Conservation (phyloP, 2,797 vertebrate species). For the Lutjanus campechanus region DNA sequence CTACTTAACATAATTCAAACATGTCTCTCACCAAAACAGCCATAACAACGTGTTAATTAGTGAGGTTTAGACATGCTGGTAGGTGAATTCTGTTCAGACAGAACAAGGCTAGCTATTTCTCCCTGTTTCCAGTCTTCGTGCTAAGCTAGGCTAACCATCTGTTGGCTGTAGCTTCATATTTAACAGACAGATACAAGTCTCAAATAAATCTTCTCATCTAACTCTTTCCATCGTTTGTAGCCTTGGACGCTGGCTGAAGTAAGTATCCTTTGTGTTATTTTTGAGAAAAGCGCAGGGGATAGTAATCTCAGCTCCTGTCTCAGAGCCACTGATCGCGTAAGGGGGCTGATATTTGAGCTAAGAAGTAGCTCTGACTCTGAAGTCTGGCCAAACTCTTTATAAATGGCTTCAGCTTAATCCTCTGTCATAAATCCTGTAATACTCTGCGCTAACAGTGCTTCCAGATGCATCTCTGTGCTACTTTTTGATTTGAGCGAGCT, state of each 20-base stretch:
- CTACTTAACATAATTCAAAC: no score
- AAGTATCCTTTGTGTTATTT: conserved; percentile 12
- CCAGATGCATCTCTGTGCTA: conserved; percentile 21
- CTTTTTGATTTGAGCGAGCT: conserved; percentile 30
- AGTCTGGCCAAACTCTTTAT: conserved; percentile 36
- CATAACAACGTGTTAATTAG: neutral
- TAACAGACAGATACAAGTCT: neutral
- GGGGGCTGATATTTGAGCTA: conserved; percentile 15
- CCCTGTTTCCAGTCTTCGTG: neutral
- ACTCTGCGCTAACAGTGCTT: conserved; percentile 2
- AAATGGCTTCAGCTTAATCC: conserved; percentile 57
- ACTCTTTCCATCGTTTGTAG: neutral
- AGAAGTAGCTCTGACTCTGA: conserved; percentile 35
- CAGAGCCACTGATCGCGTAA: conserved; percentile 13
- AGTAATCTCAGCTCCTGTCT: conserved; percentile 28
- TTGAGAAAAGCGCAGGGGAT: neutral
- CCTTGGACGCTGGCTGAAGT: neutral
- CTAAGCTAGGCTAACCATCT: conserved; percentile 9
- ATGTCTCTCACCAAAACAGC: no score
- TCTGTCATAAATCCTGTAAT: conserved; percentile 53
- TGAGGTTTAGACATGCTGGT: neutral
- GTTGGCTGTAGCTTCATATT: neutral
- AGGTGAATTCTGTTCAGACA: neutral
- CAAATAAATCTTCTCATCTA: neutral
- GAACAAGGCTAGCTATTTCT: neutral